Conservation (phyloP, 2,888 invertebrate species). For the Agonopterix subpropinquella region DNA sequence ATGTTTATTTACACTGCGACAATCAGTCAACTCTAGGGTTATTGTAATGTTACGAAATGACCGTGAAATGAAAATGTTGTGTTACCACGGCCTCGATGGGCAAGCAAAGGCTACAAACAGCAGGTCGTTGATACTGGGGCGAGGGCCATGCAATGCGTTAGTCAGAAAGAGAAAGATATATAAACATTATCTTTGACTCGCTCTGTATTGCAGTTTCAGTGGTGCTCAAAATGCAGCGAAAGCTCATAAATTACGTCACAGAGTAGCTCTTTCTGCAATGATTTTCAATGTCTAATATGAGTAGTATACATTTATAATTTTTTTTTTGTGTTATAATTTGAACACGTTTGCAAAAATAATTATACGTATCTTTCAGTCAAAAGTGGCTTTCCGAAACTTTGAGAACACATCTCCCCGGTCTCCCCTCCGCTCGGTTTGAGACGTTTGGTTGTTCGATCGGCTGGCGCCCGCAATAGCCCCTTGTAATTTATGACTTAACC, state of each 20-base stretch:
- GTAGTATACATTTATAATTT: no score
- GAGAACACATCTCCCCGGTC: no score
- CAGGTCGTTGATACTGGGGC: constrained; percentile 64
- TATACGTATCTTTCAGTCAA: no score
- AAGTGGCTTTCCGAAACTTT: no score
- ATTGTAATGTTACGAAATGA: constrained; percentile 64
- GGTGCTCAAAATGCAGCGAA: constrained; percentile 8
- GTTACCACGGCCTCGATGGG: constrained; percentile 48
- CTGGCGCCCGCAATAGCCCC: constrained; percentile 40
- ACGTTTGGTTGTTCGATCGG: constrained; percentile 35
- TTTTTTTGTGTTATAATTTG: no score
- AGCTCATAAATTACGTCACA: no score
- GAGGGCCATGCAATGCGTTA: constrained; percentile 39
- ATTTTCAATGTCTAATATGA: no score
- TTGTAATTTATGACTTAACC: constrained; percentile 51
- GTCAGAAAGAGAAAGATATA: constrained; percentile 49
- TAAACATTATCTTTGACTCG: constrained; percentile 49
- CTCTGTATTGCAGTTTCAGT: constrained; percentile 30
- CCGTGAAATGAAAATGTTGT: constrained; percentile 65
- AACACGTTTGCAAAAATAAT: no score
- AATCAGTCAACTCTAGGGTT: constrained; percentile 36
- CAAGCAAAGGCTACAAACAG: constrained; percentile 40
- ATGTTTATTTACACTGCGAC: constrained; percentile 41
- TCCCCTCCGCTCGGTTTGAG: constrained; percentile 35
- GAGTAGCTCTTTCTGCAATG: no score